Conservation (phyloP, 2,113 vertebrate species). For the Sceloporus undulatus region DNA sequence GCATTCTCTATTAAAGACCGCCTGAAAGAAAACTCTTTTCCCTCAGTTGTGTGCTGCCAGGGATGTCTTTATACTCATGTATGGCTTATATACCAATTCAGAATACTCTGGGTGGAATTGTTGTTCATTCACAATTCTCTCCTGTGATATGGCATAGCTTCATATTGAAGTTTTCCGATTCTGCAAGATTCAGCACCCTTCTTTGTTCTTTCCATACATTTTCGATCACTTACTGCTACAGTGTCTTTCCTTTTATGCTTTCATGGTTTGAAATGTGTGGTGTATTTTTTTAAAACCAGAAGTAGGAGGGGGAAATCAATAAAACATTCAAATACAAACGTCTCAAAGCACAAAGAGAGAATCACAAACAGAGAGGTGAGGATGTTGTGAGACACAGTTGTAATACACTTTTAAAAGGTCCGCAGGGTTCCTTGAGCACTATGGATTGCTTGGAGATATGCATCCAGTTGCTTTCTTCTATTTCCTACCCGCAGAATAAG, state of each 20-base stretch:
- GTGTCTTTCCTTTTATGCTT: slow-evolving; percentile 35
- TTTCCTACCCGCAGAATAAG: slow-evolving; percentile 11
- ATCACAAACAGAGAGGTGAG: slow-evolving; percentile 39
- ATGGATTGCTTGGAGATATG: slow-evolving; percentile 29
- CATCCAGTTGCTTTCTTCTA: slow-evolving; percentile 19
- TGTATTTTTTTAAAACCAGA: slow-evolving; percentile 31
- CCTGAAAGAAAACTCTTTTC: background rate
- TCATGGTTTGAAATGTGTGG: slow-evolving; percentile 11
- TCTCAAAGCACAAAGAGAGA: slow-evolving; percentile 47
- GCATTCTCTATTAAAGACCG: background rate
- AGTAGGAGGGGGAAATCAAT: slow-evolving; percentile 37
- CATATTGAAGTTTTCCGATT: background rate
- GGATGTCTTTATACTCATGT: background rate
- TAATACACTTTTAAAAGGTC: slow-evolving; percentile 62
- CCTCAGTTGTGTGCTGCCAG: background rate
- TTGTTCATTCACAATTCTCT: background rate
- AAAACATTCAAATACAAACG: slow-evolving; percentile 56
- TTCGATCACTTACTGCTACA: slow-evolving; percentile 27
- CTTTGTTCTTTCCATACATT: slow-evolving; percentile 21
- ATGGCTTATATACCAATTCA: background rate
- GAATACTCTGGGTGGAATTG: background rate
- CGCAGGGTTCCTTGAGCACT: slow-evolving; percentile 48
- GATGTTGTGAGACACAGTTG: slow-evolving; percentile 8
- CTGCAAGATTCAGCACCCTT: slow-evolving; percentile 20
- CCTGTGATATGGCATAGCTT: background rate